These are phyloP conservation scores for Pocota personata DNA, from an alignment of 2,888 invertebrate genomes.

Conservation along the genomic window DNA sequence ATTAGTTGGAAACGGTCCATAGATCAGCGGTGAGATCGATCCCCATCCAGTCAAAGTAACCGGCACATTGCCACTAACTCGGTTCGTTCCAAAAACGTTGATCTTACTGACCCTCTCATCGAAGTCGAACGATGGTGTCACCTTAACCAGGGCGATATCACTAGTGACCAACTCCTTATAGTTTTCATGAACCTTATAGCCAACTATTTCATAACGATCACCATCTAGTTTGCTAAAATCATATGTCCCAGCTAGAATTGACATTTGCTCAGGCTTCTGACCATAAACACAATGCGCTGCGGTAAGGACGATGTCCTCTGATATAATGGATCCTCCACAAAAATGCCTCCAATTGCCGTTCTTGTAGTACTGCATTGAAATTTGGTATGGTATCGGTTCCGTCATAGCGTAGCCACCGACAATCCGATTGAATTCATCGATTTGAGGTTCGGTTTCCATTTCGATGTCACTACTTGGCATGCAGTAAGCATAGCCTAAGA, in stretches of 20 bases:
- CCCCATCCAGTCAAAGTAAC: constrained; percentile 80
- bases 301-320: constrained; percentile 78
- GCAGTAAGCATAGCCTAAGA: background rate
- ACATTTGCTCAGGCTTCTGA: constrained; percentile 55
- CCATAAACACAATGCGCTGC: constrained; percentile 79
- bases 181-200: constrained; percentile 75
- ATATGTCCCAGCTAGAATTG: constrained; percentile 75
- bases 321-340: constrained; percentile 80
- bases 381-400: constrained; percentile 75
- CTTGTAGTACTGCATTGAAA: constrained; percentile 75
- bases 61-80: constrained; percentile 74
- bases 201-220: constrained; percentile 74
- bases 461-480: constrained; percentile 7
- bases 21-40: constrained; percentile 76
- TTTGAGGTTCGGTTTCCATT: background rate
- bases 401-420: constrained; percentile 79
- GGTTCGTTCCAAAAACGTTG: constrained; percentile 79
- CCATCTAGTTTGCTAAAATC: constrained; percentile 44
- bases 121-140: constrained; percentile 76
- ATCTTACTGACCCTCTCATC: constrained; percentile 75
- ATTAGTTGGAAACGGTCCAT: constrained; percentile 71
- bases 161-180: constrained; percentile 76
- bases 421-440: constrained; percentile 74
- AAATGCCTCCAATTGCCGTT: constrained; percentile 74
- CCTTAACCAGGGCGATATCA: constrained; percentile 78